Percentiles rank a stretch among this genome's conserved stretches.
phyloP scores from a whole-genome alignment of 2,113 vertebrate genomes.

The Panthera tigris region DNA sequence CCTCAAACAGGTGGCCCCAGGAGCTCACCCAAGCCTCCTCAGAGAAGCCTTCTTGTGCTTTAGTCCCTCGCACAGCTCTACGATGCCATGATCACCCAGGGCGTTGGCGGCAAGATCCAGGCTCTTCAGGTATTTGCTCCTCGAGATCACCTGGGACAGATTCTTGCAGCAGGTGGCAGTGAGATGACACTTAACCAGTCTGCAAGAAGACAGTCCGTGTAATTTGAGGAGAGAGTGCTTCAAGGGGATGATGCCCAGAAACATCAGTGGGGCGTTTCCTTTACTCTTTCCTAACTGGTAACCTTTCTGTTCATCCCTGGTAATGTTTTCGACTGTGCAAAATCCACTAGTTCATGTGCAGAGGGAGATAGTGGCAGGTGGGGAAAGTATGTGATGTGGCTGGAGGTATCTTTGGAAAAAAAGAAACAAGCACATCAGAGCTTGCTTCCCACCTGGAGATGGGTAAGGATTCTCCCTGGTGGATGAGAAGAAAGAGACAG shows the following conservation, averaged over 20 bases:
- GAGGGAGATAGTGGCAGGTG: fast-evolving
- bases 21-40: constrained; percentile 40
- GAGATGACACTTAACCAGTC: not conserved
- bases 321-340: fast-evolving
- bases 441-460: not conserved
- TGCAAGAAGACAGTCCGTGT: not conserved
- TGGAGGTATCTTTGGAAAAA: not conserved
- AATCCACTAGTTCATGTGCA: fast-evolving
- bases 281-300: too few species aligned
- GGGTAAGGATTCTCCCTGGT: not conserved
- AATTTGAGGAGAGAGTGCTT: too few species aligned
- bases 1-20: not conserved
- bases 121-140: not conserved
- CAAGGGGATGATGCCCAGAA: not conserved
- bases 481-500: not conserved
- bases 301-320: too few species aligned
- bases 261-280: too few species aligned
- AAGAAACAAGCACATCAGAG: not conserved
- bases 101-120: not conserved
- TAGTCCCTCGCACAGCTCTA: not conserved
- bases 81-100: not conserved
- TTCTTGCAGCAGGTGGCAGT: not conserved
- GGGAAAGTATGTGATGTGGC: too few species aligned
- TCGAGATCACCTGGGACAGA: not conserved
- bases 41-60: not conserved